A percentile compares a stretch with the other conserved stretches of the same genome.
Evolutionary conservation across 2,888 invertebrate genomes (phyloP).

Genomic region (Girardia tigrina): DNA sequence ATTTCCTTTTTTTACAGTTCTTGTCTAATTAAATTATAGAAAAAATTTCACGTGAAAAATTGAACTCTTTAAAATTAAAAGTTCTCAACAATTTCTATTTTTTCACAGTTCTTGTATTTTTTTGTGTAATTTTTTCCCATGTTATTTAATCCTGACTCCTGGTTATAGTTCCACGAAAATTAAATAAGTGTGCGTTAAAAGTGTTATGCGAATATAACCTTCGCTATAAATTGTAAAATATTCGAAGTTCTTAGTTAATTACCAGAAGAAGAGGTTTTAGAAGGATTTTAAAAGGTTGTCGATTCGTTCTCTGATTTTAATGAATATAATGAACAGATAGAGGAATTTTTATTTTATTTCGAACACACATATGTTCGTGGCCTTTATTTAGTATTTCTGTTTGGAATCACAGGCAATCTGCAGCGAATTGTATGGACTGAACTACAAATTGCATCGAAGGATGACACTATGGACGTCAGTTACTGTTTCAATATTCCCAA

Average conservation of each 20-base stretch:
- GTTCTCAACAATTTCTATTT: too few relatives aligned
- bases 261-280: neutral
- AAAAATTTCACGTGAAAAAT: too few relatives aligned
- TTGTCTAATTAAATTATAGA: too few relatives aligned
- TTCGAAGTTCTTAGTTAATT: neutral
- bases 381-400: neutral
- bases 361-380: neutral
- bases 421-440: neutral
- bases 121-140: too few relatives aligned
- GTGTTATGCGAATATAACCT: neutral
- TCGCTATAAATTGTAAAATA: neutral
- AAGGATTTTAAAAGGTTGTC: neutral
- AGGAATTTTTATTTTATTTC: neutral
- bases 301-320: neutral
- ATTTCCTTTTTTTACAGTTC: too few relatives aligned
- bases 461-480: slow-evolving; percentile 3
- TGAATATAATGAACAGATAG: slow-evolving; percentile 10
- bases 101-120: too few relatives aligned
- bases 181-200: neutral
- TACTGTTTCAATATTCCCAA: neutral
- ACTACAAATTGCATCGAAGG: slow-evolving; percentile 4
- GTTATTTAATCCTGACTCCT: too few relatives aligned
- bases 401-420: too few relatives aligned
- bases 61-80: too few relatives aligned
- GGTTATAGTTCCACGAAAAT: too few relatives aligned